phyloP scores from a whole-genome alignment of 2,888 invertebrate genomes.

The Linnaemya vulpina region DNA sequence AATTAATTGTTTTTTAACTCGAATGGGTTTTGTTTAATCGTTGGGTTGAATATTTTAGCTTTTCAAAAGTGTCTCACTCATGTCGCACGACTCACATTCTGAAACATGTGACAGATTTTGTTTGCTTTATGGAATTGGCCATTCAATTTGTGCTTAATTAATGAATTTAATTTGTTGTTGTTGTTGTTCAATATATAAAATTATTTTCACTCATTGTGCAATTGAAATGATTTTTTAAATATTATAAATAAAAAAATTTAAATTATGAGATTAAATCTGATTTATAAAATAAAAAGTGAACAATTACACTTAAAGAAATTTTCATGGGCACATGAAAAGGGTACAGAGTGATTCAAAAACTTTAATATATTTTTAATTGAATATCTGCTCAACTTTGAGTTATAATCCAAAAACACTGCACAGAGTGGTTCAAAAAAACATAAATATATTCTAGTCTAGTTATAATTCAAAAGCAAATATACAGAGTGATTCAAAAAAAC shows the following conservation, averaged over 20 bases:
- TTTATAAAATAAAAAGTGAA: not conserved
- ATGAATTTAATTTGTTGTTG: slow-evolving; percentile 22
- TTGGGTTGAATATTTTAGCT: slow-evolving; percentile 14
- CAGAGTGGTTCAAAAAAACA: too few species aligned
- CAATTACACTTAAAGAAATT: not conserved
- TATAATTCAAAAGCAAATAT: too few species aligned
- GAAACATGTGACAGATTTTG: slow-evolving; percentile 43
- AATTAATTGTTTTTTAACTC: slow-evolving; percentile 56
- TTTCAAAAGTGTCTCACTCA: slow-evolving; percentile 46
- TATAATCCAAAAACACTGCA: too few species aligned
- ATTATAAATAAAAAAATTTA: slow-evolving; percentile 23
- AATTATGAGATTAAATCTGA: slow-evolving; percentile 29
- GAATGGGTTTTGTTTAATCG: slow-evolving; percentile 11
- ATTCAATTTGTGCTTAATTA: slow-evolving; percentile 42
- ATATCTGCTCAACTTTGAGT: too few species aligned
- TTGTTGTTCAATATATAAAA: not conserved
- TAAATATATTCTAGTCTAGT: too few species aligned
- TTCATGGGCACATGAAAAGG: too few species aligned
- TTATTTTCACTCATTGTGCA: slow-evolving; percentile 16
- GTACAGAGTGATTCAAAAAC: too few species aligned
- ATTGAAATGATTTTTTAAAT: slow-evolving; percentile 24
- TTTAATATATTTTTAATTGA: too few species aligned
- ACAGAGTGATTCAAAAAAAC: too few species aligned
- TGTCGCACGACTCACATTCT: not conserved
- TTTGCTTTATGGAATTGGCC: slow-evolving; percentile 45